Evolutionary conservation across 2,113 vertebrate genomes (phyloP), one percentile per base, ranked within the genome.

Genomic region (Paratilapia polleni): DNA sequence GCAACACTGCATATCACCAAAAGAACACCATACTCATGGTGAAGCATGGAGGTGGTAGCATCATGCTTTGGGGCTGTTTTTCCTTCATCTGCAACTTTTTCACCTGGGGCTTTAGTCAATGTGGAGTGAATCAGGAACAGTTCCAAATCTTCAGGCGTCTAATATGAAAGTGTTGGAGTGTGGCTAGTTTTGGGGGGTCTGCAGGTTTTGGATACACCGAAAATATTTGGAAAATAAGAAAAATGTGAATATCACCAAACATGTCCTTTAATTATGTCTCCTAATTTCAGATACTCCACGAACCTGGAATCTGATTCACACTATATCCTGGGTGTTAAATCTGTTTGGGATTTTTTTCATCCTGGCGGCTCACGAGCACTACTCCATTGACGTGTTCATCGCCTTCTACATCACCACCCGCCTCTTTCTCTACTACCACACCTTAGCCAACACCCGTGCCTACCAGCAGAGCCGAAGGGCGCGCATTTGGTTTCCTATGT

Each of bases 291-390:
- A 99, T 94, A 99, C 97, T 0, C 98, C 98, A 91, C 97, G 97
- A 89, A 97, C 95, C 94, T 99, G 98, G 98, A 97, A 99, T 95
- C 96, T 99, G 93, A 96, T 99, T 85, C 98, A 99, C 76, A 99
- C 98, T 22, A 96, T 99, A 81, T 99, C 98, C 63, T 99, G 97
- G 98, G 98, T 99, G 91, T 95, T 99, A 82, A 99, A 99, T 90
- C 96, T 99, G 63, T 99, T 99, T 92, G 98, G 98, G 83, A 99
- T 99, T 88, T 99, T 99, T 96, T 99, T 99, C 94, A 99, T 99
- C 91, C 96, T 99, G 94, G 98, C 98, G 34, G 98, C 98, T 68
- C 98, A 99, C 76, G 98, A 99, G 94, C 98, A 99, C 94, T 99
- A 99, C 89, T 99, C 98, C 81, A 99, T 99, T 73, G 98, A 99